Evolutionary conservation across 2,113 vertebrate species (phyloP).

Genomic region (Lagopus muta): DNA sequence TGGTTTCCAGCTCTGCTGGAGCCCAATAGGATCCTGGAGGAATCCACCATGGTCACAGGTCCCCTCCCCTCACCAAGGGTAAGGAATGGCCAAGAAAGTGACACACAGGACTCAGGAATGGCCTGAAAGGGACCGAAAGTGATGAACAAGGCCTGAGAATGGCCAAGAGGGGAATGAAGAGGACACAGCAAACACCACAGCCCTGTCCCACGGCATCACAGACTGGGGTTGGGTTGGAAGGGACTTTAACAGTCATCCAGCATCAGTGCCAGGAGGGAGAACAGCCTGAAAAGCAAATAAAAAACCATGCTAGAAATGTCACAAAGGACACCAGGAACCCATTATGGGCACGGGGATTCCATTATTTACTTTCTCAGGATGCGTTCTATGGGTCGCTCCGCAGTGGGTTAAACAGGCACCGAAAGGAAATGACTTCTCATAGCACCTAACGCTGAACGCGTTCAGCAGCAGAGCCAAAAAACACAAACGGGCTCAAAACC

Average conservation of each 20-base stretch:
- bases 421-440: background rate
- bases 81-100: background rate
- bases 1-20: background rate
- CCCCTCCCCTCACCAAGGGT: background rate
- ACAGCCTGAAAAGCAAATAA: background rate
- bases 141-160: background rate
- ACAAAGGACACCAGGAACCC: background rate
- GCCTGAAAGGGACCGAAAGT: background rate
- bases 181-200: background rate
- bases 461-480: background rate
- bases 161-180: background rate
- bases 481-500: background rate
- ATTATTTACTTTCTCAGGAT: background rate
- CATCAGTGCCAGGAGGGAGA: background rate
- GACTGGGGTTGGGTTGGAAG: too few relatives aligned
- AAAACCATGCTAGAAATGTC: fast-evolving
- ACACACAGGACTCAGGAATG: background rate
- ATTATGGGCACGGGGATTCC: too few relatives aligned
- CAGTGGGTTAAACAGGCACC: background rate
- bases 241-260: too few relatives aligned
- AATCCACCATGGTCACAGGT: fast-evolving
- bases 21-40: background rate
- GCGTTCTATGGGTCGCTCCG: background rate
- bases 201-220: background rate
- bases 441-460: background rate